Evolutionary conservation across 2,888 invertebrate species (phyloP).

Genomic region (Cryptocephalus moraei): DNA sequence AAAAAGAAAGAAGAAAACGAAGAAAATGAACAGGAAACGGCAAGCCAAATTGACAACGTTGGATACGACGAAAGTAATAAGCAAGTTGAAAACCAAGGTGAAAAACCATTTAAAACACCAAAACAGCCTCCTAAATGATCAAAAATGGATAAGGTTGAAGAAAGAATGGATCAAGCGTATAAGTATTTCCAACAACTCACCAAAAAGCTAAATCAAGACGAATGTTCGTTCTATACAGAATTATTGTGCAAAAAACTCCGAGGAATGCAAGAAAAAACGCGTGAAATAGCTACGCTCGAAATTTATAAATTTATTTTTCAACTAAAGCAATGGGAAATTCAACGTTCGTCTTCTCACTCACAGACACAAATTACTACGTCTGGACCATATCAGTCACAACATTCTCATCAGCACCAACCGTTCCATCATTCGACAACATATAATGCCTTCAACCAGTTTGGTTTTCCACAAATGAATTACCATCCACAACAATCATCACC

Average conservation of each 20-base stretch:
- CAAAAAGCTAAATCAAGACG: not conserved
- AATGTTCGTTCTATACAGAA: constrained; percentile 4
- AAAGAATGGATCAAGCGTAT: constrained; percentile 3
- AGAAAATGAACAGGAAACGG: too few relatives aligned
- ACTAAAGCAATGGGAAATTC: constrained; percentile 3
- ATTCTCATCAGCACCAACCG: not conserved
- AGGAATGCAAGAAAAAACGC: constrained; percentile 2
- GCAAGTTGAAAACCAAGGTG: not conserved
- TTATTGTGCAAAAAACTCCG: constrained; percentile 7
- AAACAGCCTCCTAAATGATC: not conserved
- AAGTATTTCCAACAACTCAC: constrained; percentile 1
- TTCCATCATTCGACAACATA: too few relatives aligned
- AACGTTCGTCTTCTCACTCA: not conserved
- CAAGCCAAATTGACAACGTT: too few relatives aligned
- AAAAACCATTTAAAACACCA: not conserved
- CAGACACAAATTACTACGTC: not conserved
- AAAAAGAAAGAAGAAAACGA: not conserved
- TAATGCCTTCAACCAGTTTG: not conserved
- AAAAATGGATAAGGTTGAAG: not conserved
- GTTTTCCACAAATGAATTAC: not conserved
- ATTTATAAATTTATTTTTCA: constrained; percentile 7
- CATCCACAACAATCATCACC: not conserved
- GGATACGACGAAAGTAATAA: not conserved
- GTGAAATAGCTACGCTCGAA: constrained; percentile 8
- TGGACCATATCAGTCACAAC: too few relatives aligned